Evolutionary conservation across 2,888 invertebrate species (phyloP).

Genomic region (Elmis aenea): DNA sequence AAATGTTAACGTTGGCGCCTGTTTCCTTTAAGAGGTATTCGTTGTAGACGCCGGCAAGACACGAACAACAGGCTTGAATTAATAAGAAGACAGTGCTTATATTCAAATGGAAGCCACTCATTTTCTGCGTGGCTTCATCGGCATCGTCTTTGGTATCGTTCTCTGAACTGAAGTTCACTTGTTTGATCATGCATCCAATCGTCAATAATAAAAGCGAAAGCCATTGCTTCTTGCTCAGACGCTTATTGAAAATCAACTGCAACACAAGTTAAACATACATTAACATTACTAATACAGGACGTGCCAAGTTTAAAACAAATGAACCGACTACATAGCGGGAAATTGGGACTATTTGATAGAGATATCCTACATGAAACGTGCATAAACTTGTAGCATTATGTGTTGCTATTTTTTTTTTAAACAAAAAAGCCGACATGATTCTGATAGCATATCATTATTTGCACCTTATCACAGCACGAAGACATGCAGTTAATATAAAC

Average conservation of each 20-base stretch:
- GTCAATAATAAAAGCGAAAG: slow-evolving; percentile 81
- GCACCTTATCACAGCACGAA: too few relatives aligned
- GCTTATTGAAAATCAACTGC: slow-evolving; percentile 81
- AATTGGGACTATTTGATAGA: too few relatives aligned
- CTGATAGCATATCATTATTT: too few relatives aligned
- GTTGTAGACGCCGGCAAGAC: slow-evolving; percentile 92
- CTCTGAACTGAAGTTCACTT: slow-evolving; percentile 54
- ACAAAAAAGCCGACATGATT: too few relatives aligned
- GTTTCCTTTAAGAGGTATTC: slow-evolving; percentile 87
- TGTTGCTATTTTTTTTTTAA: too few relatives aligned
- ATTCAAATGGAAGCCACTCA: slow-evolving; percentile 47
- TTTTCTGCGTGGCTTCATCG: slow-evolving; percentile 39
- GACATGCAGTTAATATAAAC: too few relatives aligned
- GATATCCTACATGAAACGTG: too few relatives aligned
- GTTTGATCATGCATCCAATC: slow-evolving; percentile 86
- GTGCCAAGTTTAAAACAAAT: too few relatives aligned
- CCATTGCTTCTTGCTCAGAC: slow-evolving; percentile 80
- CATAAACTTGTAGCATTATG: too few relatives aligned
- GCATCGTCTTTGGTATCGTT: slow-evolving; percentile 15
- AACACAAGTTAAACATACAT: slow-evolving; percentile 37
- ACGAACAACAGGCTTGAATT: slow-evolving; percentile 84
- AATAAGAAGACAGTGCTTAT: slow-evolving; percentile 62
- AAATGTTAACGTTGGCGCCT: slow-evolving; percentile 80
- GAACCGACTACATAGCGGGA: too few relatives aligned
- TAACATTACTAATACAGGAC: too few relatives aligned